phyloP scores from a whole-genome alignment of 2,113 vertebrate species.

The Chaetodon auriga region DNA sequence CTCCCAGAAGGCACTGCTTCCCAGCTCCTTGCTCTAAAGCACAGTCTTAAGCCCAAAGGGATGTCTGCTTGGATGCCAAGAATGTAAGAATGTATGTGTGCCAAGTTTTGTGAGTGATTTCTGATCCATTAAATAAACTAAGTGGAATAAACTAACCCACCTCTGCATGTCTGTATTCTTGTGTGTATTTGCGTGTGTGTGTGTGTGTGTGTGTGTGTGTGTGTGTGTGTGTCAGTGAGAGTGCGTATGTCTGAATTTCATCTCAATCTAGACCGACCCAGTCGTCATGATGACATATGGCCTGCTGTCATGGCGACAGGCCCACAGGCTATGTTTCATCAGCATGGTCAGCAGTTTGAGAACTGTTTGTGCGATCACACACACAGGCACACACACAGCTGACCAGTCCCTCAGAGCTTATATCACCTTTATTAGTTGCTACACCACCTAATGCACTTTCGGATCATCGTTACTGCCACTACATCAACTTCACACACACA shows the following conservation, averaged over 20 bases:
- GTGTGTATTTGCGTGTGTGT: background rate
- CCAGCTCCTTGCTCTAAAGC: constrained; percentile 24
- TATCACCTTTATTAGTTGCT: constrained; percentile 69
- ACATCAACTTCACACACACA: constrained; percentile 29
- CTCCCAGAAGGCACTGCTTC: constrained; percentile 70
- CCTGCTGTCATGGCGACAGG: constrained; percentile 59
- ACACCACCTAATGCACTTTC: constrained; percentile 37
- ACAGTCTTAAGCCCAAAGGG: constrained; percentile 15
- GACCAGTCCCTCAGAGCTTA: constrained; percentile 46
- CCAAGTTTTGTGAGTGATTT: constrained; percentile 19
- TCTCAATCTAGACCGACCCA: constrained; percentile 46
- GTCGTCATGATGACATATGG: constrained; percentile 67
- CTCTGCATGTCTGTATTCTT: background rate
- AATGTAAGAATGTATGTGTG: background rate
- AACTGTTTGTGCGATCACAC: constrained; percentile 36
- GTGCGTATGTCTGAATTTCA: constrained; percentile 23
- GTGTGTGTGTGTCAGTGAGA: background rate
- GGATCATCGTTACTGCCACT: constrained; percentile 46
- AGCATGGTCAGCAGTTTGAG: constrained; percentile 73
- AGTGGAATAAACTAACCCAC: constrained; percentile 12
- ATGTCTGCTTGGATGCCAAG: constrained; percentile 10
- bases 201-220: background rate
- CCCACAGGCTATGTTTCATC: constrained; percentile 66
- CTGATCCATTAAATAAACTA: constrained; percentile 24
- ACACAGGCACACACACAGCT: constrained; percentile 22